These are phyloP conservation scores for Eupithecia abbreviata DNA, from an alignment of 2,888 invertebrate species.

Conservation along the genomic window DNA sequence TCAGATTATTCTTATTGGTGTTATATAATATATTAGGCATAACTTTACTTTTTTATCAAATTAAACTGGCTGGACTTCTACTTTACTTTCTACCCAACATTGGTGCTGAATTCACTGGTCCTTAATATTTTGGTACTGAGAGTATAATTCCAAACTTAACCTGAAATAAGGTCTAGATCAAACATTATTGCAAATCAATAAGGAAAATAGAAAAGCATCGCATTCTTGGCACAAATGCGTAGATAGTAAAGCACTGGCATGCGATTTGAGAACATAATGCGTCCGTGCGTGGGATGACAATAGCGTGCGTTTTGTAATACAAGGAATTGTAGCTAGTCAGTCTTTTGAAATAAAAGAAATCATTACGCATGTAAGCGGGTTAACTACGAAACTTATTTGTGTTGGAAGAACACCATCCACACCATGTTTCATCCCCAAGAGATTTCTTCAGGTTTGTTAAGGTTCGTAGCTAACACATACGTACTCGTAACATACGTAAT, in stretches of 20 bases:
- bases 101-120: not conserved
- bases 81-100: not conserved
- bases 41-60: not conserved
- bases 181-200: conserved; percentile 3
- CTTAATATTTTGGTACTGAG: not conserved
- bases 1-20: not conserved
- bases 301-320: not conserved
- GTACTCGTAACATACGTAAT: too few species aligned
- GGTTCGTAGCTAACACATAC: too few species aligned
- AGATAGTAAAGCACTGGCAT: conserved; percentile 13
- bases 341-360: too few species aligned
- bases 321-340: not conserved
- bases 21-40: not conserved
- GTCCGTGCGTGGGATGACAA: conserved; percentile 13
- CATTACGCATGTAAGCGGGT: too few species aligned
- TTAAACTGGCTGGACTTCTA: not conserved
- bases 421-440: too few species aligned
- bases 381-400: too few species aligned
- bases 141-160: not conserved
- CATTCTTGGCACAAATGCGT: conserved; percentile 8
- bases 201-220: conserved; percentile 22
- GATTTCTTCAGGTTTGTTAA: too few species aligned
- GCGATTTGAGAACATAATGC: conserved; percentile 12
- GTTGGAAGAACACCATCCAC: too few species aligned
- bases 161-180: not conserved